A percentile compares a stretch with the other conserved stretches of the same genome.
These are phyloP conservation scores for Tor tambroides DNA, from an alignment of 2,113 vertebrate species.

Conservation along the genomic window DNA sequence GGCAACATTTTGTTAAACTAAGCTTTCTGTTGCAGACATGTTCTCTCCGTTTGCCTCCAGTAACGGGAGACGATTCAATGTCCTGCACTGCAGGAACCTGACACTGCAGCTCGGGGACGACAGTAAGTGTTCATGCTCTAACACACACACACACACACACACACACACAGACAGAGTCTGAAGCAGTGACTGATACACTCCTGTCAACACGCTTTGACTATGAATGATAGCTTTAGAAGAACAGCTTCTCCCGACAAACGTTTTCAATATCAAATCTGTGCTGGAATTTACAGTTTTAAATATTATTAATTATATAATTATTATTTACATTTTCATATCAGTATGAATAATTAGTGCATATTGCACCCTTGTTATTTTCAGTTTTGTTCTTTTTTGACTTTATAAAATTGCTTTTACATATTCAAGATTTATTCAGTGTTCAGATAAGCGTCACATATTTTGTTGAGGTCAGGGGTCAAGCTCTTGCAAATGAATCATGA, in stretches of 20 bases:
- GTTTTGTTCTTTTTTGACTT: background rate
- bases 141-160: background rate
- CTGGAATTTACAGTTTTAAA: background rate
- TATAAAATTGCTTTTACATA: background rate
- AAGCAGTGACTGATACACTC: no score
- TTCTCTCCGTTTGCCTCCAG: slow-evolving; percentile 91
- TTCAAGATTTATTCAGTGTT: background rate
- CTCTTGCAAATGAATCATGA: no score
- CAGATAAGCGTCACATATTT: background rate
- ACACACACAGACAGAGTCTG: background rate
- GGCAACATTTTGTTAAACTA: background rate
- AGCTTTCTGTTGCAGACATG: slow-evolving; percentile 77
- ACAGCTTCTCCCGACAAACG: background rate
- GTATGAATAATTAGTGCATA: background rate
- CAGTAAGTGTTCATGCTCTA: slow-evolving; percentile 76
- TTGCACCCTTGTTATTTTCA: no score
- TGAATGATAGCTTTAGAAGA: background rate
- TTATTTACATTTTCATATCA: background rate
- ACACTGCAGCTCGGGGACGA: slow-evolving; percentile 84
- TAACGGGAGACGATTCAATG: slow-evolving; percentile 87
- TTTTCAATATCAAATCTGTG: no score
- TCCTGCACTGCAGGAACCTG: slow-evolving; percentile 81
- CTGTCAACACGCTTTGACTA: background rate
- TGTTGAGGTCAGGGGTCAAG: background rate
- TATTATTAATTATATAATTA: background rate